Evolutionary conservation across 2,888 invertebrate genomes (phyloP), one percentile per base, ranked within the genome.

Genomic region (Nipponacmea schrenckii): DNA sequence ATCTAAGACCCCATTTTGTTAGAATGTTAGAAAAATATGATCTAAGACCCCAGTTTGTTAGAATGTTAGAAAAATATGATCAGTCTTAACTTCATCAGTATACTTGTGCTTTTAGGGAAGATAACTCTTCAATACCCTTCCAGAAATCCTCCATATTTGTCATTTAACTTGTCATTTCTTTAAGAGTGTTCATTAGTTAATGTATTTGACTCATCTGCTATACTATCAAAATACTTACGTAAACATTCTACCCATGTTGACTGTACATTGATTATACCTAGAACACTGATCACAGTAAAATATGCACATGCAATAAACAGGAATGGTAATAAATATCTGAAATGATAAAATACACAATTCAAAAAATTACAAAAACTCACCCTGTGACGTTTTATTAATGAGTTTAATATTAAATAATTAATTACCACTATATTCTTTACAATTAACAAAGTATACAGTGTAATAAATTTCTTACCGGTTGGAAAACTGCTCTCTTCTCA

Each of bases 181-280:
- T 39, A 39, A 2, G 1, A 39, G 10, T 39, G 39, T 39, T 39
- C 2, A 31, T 31, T 2, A 31, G 31, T 2, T 31, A 3, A 31
- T 31, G 5, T 31, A 31, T n/a, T n/a, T n/a, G n/a, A n/a, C 31
- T 31, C 31, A 31, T 31, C 39, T 10, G 10, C 39, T 39, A 8
- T 5, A 39, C 7, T 39, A 39, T 5, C 1, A 39, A 5, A 10
- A 10, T 39, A 39, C 89, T 87, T 83, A 91, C 91, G 89, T 76
- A 90, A 83, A 79, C 91, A 91, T 84, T 91, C 90, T n/a, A 87
- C 87, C 88, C 90, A 90, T 17, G 89, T 87, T 62, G 89, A 85
- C 73, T 88, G 87, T 24, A 90, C 88, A 76, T 90, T 89, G 31
- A 90, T 86, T 84, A 90, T 89, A 26, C 90, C 91, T 81, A 91